Evolutionary conservation across 1,140 invertebrate species (phyloP).

Genomic region (Drosophila dunni): DNA sequence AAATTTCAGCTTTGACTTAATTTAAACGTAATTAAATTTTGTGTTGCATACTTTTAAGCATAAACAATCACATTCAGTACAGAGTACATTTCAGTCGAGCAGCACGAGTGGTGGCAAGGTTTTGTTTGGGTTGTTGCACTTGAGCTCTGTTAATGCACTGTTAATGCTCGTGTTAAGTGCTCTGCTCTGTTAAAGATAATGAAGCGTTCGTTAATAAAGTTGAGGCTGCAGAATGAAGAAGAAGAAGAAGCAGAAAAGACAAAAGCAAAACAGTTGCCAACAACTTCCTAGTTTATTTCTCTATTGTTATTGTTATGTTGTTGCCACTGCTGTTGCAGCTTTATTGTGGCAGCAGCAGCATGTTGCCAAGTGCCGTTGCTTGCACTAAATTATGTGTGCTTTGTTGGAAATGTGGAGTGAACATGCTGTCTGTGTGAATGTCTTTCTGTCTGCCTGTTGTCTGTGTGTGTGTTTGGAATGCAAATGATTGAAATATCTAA

Average conservation of each 20-base stretch:
- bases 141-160: constrained; percentile 26
- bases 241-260: constrained; percentile 36
- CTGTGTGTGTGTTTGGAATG: constrained; percentile 45
- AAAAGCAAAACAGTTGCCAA: constrained; percentile 57
- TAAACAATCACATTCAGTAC: background rate
- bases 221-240: no score
- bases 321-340: constrained; percentile 14
- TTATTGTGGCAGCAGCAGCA: constrained; percentile 36
- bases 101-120: background rate
- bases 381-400: constrained; percentile 69
- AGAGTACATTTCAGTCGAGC: constrained; percentile 15
- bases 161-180: constrained; percentile 15
- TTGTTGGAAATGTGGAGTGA: constrained; percentile 57
- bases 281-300: constrained; percentile 49
- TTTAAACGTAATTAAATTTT: background rate
- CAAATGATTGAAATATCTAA: constrained; percentile 68
- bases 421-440: constrained; percentile 16
- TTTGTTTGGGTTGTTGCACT: constrained; percentile 32
- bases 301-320: constrained; percentile 36
- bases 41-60: constrained; percentile 29
- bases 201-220: constrained; percentile 35
- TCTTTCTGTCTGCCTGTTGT: constrained; percentile 19
- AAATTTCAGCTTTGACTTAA: background rate
- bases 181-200: constrained; percentile 51
- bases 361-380: constrained; percentile 72